These are phyloP conservation scores for Apogon hyalosoma DNA, from an alignment of 2,797 vertebrate genomes.

Conservation along the genomic window DNA sequence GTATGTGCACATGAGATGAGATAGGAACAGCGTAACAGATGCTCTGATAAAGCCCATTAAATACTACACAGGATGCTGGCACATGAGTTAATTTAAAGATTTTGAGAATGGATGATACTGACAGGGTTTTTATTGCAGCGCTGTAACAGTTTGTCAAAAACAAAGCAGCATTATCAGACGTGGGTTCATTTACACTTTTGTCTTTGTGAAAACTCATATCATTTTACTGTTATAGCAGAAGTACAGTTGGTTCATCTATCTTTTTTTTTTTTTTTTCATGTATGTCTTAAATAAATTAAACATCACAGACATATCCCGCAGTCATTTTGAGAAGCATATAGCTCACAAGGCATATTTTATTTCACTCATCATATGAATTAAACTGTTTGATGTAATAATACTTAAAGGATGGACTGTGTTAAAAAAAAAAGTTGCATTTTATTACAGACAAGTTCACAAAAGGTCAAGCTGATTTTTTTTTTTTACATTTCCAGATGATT, in stretches of 20 bases:
- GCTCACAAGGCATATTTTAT: constrained; percentile 12
- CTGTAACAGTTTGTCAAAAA: too few species aligned
- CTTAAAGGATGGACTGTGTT: not conserved
- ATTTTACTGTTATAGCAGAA: not conserved
- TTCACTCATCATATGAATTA: constrained; percentile 37
- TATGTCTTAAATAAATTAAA: constrained; percentile 29
- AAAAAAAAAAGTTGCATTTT: not conserved
- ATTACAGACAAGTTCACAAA: constrained; percentile 2
- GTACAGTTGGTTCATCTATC: not conserved
- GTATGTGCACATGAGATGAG: constrained; percentile 27
- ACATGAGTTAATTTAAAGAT: not conserved
- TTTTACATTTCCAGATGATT: constrained; percentile 12
- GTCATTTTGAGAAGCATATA: constrained; percentile 2
- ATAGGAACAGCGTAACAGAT: not conserved
- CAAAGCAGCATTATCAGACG: too few species aligned
- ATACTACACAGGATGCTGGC: not conserved
- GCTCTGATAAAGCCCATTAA: constrained; percentile 4
- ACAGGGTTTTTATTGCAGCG: not conserved
- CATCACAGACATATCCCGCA: constrained; percentile 11
- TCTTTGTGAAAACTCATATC: not conserved
- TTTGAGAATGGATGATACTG: not conserved
- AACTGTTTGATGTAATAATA: constrained; percentile 38
- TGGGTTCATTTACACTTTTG: constrained; percentile 2
- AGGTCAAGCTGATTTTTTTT: constrained; percentile 11
- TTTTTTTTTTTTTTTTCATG: not conserved